Percentiles rank a stretch among this genome's conserved stretches.
Evolutionary conservation across 2,797 vertebrate species (phyloP).

Genomic region (Muscicapa striata): DNA sequence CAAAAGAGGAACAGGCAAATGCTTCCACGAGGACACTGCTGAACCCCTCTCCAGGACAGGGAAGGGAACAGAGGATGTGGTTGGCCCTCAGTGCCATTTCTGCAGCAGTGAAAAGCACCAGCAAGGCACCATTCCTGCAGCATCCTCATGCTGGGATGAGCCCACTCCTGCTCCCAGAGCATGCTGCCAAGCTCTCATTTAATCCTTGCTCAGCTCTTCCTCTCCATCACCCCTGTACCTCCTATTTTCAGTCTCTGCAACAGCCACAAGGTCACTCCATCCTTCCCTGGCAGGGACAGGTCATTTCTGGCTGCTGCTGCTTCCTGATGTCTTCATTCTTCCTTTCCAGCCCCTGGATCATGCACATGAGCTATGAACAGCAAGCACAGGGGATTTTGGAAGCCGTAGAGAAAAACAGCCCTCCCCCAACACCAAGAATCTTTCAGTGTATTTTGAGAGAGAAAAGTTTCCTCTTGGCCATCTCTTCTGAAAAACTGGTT

Average conservation of each 20-base stretch:
- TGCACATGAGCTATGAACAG: neutral
- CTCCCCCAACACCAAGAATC: neutral
- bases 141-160: neutral
- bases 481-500: neutral
- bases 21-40: neutral
- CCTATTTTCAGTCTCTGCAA: neutral
- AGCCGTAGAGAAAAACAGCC: neutral
- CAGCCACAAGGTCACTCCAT: neutral
- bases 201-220: accelerated
- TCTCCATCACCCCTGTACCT: neutral
- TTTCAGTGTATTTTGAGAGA: neutral
- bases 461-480: neutral
- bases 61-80: neutral
- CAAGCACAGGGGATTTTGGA: neutral
- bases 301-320: neutral
- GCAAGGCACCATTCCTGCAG: neutral
- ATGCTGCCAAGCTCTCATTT: neutral
- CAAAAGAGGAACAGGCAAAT: neutral
- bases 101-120: neutral
- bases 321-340: neutral
- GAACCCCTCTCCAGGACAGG: neutral
- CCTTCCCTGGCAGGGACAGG: neutral
- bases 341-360: neutral
- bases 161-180: too few species aligned
- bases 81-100: neutral